Evolutionary conservation across 2,797 vertebrate genomes (phyloP), one percentile per base, ranked within the genome.

Genomic region (Etheostoma nigrum): DNA sequence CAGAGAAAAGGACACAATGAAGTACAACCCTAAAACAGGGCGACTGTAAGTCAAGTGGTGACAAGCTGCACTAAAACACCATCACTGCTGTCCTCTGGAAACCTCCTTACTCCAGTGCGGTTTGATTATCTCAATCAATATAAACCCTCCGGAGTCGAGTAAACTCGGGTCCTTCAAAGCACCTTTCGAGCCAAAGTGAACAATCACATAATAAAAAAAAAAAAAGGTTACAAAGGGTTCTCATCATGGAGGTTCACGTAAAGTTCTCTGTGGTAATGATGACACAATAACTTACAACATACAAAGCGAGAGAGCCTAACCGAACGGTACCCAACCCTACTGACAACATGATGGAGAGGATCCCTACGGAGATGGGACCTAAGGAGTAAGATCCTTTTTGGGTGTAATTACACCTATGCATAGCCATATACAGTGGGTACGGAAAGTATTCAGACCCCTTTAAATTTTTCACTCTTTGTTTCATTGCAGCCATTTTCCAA

Each of bases 1-100:
- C 74, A 78, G 59, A 69, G 64, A 57, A 78, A 84, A 71, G 76
- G 54, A 62, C 59, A 62, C 76, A 82, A 86, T 72, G 40, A 88
- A 76, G 72, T 60, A 55, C 47, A 14, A n/a, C 21, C 10, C 53
- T 71, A 65, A 79, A 67, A 59, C 63, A 6, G 53, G 36, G 18
- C 2, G 15, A 55, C 44, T 3, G 74, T 33, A 68, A 73, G 75
- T 83, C 82, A 74, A 47, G 23, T 0, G 0, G 53, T 7, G 66
- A 80, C 15, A 42, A 58, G 52, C 54, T 23, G 69, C 73, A 47
- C 14, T 57, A 42, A 75, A 75, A 62, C 5, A 40, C 40, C 14
- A 57, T 62, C 72, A 25, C 23, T 1, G 40, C n/a, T 30, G 16
- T 74, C 14, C 70, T 57, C 23, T 64, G 59, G 59, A 40, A 52